Base-by-base conservation (phyloP, 23 tunicate genomes). In the Oikopleura albicans region DNA sequence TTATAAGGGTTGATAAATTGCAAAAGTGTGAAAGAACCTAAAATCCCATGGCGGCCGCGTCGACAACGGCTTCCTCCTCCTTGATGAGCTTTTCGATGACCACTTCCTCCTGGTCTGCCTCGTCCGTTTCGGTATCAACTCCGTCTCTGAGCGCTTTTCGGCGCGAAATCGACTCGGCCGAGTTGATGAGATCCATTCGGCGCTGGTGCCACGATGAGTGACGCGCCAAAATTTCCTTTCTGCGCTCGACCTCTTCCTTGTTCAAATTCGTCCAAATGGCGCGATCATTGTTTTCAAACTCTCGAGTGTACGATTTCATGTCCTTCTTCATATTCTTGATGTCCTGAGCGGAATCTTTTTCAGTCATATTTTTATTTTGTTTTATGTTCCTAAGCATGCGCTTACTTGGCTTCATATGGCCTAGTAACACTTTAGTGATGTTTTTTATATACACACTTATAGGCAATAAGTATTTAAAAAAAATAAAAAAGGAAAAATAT, bases 271-370 rank as follows among this genome's bases (percentile, higher is more conserved):
- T 86, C 39, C 88, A 89, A 4, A 91, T 40, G 49, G 85, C 86
- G n/a, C 99, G 89, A 76, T 95, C 99, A 57, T 91, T 91, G 39
- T 87, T 91, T 76, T 91, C 99, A 63, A 95, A 95, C 88, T 85
- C 49, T 75, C 89, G 85, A 84, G 93, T 87, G 86, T 88, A 95
- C 34, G 41, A 39, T 76, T 88, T 88, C 76, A 86, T 76, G 57
- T 95, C 85, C 85, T 87, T 88, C 22, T 86, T 86, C 41, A 95
- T 86, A 85, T 91, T 87, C 96, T 90, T 91, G 57, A 95, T 88
- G n/a, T 87, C 75, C n/a, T n/a, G n/a, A n/a, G n/a, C n/a, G n/a
- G n/a, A n/a, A n/a, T n/a, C n/a, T n/a, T n/a, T n/a, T n/a, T n/a
- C n/a, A n/a, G n/a, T n/a, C n/a, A n/a, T n/a, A n/a, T n/a, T n/a